These are phyloP conservation scores for Matsumyia berberina DNA, from an alignment of 2,888 invertebrate genomes.

Conservation along the genomic window DNA sequence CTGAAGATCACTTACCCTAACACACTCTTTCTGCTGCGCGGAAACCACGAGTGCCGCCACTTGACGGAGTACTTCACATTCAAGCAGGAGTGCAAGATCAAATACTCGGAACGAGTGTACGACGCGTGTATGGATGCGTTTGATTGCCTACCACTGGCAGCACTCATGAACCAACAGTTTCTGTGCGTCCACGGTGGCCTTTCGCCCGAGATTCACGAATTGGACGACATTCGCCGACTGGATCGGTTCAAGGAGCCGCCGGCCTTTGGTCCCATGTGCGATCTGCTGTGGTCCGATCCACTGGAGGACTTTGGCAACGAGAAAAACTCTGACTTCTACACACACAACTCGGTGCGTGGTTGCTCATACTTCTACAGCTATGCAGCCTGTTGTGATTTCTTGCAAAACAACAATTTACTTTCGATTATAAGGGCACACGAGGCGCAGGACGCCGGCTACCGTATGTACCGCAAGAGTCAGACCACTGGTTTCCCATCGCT, in stretches of 20 bases:
- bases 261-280: slow-evolving; percentile 99
- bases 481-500: slow-evolving; percentile 99
- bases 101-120: slow-evolving; percentile 99
- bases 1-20: slow-evolving; percentile 99
- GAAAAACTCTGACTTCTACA: slow-evolving; percentile 99
- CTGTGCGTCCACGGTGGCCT: slow-evolving; percentile 99
- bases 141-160: slow-evolving; percentile 99
- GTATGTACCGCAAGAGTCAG: slow-evolving; percentile 99
- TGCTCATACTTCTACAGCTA: slow-evolving; percentile 99
- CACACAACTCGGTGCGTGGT: slow-evolving; percentile 99
- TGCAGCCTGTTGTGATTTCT: slow-evolving; percentile 99
- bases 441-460: slow-evolving; percentile 99
- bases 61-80: slow-evolving; percentile 99
- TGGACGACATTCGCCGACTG: slow-evolving; percentile 98
- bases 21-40: slow-evolving; percentile 99
- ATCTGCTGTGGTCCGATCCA: slow-evolving; percentile 99
- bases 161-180: slow-evolving; percentile 99
- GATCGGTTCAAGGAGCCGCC: slow-evolving; percentile 99
- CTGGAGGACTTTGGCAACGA: slow-evolving; percentile 99
- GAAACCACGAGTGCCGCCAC: slow-evolving; percentile 99
- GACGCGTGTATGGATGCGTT: slow-evolving; percentile 99
- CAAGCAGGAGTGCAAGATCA: slow-evolving; percentile 99
- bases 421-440: slow-evolving; percentile 99
- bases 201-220: slow-evolving; percentile 98
- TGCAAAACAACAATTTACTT: slow-evolving; percentile 99